Conservation (phyloP, 1,140 invertebrate genomes). For the Euschistus heros region DNA sequence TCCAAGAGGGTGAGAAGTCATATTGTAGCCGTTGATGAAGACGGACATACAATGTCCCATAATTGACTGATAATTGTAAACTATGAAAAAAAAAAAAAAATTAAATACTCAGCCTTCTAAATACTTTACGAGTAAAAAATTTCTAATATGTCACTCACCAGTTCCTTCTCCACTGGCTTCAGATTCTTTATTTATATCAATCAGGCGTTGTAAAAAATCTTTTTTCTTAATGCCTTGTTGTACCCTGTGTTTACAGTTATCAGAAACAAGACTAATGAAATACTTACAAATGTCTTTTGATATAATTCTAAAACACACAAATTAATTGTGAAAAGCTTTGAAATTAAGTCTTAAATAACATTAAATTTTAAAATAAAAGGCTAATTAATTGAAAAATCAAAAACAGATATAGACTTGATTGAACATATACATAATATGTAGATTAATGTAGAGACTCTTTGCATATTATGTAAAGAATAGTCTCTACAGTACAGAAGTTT, state of each 20-base stretch:
- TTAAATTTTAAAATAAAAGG: no score
- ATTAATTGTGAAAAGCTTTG: no score
- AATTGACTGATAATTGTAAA: slow-evolving; percentile 21
- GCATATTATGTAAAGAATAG: no score
- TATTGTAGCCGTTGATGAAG: slow-evolving; percentile 15
- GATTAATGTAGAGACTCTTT: no score
- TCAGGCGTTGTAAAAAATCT: slow-evolving; percentile 35
- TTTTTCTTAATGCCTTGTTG: slow-evolving; percentile 36
- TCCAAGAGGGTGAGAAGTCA: slow-evolving; percentile 39
- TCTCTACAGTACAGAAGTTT: no score
- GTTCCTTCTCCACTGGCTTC: slow-evolving; percentile 24
- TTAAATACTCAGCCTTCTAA: neutral
- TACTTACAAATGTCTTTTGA: slow-evolving; percentile 17
- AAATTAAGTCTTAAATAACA: no score
- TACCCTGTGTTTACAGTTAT: slow-evolving; percentile 30
- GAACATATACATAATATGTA: no score
- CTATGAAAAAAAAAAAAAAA: slow-evolving; percentile 17
- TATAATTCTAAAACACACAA: slow-evolving; percentile 17
- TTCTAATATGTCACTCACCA: slow-evolving; percentile 9
- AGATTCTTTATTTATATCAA: slow-evolving; percentile 29
- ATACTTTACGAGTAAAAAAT: neutral
- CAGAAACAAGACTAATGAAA: slow-evolving; percentile 18
- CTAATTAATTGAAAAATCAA: no score
- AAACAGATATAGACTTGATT: no score
- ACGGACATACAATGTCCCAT: slow-evolving; percentile 18